Conservation (phyloP, 2,797 vertebrate species). For the Rhincodon typus region DNA sequence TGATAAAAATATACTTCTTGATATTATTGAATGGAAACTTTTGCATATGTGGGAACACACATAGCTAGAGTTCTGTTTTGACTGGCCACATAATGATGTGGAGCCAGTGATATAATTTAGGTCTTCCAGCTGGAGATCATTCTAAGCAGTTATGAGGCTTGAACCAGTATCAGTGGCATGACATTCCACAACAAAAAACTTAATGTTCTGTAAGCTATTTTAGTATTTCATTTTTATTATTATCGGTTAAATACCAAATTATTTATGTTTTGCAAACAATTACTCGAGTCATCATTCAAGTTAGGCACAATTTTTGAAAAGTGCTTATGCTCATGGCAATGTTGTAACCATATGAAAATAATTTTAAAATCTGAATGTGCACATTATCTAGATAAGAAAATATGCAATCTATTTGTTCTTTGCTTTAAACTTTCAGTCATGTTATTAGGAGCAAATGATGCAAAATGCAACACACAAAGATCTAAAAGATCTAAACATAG, state of each 20-base stretch:
- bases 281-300: conserved; percentile 15
- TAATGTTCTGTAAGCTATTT: background rate
- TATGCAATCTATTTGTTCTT: background rate
- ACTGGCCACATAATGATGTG: background rate
- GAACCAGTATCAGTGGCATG: background rate
- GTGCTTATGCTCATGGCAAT: background rate
- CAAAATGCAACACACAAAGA: background rate
- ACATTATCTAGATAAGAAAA: background rate
- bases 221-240: background rate
- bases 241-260: background rate
- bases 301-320: conserved; percentile 10
- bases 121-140: background rate
- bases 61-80: background rate
- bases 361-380: background rate
- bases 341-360: background rate
- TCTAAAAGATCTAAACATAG: background rate
- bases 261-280: conserved; percentile 7
- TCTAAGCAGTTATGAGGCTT: background rate
- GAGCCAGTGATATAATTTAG: background rate
- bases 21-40: background rate
- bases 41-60: background rate
- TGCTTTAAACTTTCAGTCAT: background rate
- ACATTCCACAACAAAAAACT: background rate
- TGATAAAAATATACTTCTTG: background rate
- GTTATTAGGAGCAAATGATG: background rate